Evolutionary conservation across 2,797 vertebrate genomes (phyloP).

Genomic region (Nothura maculosa): DNA sequence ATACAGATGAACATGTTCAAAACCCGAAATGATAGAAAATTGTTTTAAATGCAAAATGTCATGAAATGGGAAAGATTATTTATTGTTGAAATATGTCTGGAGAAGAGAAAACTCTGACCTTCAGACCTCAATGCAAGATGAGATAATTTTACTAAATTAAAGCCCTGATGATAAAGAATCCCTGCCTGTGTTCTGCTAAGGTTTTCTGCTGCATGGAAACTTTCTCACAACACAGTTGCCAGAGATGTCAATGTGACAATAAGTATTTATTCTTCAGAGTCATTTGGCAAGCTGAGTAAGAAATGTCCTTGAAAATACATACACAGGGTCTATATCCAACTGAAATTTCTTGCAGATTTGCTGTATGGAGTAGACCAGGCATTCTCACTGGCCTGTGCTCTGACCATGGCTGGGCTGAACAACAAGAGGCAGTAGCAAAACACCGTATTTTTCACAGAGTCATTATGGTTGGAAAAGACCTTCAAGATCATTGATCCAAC

Average conservation of each 20-base stretch:
- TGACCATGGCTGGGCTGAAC: neutral
- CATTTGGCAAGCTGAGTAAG: neutral
- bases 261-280: neutral
- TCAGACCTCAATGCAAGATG: neutral
- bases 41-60: neutral
- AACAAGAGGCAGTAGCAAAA: neutral
- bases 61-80: constrained; percentile 52
- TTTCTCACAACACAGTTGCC: neutral
- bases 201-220: neutral
- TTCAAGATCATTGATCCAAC: no score
- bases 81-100: constrained; percentile 43
- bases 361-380: neutral
- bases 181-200: neutral
- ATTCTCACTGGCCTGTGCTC: neutral
- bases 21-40: neutral
- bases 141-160: neutral
- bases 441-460: neutral
- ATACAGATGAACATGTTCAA: neutral
- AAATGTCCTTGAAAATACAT: neutral
- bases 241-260: neutral
- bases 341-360: neutral
- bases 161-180: neutral
- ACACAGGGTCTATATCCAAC: neutral
- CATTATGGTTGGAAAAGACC: no score
- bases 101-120: constrained; percentile 16